A percentile compares a stretch with the other conserved stretches of the same genome.
phyloP scores from a whole-genome alignment of 2,113 vertebrate species.

The Bufo bufo region DNA sequence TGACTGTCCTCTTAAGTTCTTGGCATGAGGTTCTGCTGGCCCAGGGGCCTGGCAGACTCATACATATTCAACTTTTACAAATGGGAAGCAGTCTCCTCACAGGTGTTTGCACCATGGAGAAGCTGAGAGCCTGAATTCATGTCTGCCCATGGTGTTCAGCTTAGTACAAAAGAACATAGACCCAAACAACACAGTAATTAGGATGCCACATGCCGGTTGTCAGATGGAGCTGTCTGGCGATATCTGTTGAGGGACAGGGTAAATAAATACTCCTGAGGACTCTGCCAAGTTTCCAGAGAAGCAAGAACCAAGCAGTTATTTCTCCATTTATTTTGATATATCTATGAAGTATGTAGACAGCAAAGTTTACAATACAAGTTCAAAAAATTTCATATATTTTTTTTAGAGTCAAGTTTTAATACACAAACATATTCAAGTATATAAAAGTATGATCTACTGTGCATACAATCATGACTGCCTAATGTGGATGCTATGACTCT shows the following conservation, averaged over 20 bases:
- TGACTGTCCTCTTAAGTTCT: conserved; percentile 33
- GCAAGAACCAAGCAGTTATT: neutral
- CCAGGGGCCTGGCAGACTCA: conserved; percentile 36
- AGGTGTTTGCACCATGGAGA: conserved; percentile 47
- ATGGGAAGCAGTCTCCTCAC: conserved; percentile 44
- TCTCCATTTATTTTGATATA: neutral
- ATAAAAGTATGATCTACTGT: no score
- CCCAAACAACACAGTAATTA: conserved; percentile 51
- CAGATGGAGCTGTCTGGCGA: conserved; percentile 50
- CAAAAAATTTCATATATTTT: neutral
- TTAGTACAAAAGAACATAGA: conserved; percentile 48
- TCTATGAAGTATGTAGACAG: neutral
- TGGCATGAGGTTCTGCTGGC: conserved; percentile 13
- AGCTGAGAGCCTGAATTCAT: conserved; percentile 41
- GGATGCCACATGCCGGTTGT: conserved; percentile 48
- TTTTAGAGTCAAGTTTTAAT: neutral
- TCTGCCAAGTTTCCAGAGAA: conserved; percentile 22
- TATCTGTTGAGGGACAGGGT: conserved; percentile 18
- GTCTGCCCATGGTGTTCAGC: conserved; percentile 51
- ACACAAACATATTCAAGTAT: neutral
- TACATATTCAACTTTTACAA: conserved; percentile 46
- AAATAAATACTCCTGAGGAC: conserved; percentile 30
- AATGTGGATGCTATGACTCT: neutral
- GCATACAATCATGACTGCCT: neutral
- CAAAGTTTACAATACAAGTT: neutral